Percentiles rank a stretch among this genome's conserved stretches.
These are phyloP conservation scores for Gerris lacustris DNA, from an alignment of 2,888 invertebrate species.

Conservation along the genomic window DNA sequence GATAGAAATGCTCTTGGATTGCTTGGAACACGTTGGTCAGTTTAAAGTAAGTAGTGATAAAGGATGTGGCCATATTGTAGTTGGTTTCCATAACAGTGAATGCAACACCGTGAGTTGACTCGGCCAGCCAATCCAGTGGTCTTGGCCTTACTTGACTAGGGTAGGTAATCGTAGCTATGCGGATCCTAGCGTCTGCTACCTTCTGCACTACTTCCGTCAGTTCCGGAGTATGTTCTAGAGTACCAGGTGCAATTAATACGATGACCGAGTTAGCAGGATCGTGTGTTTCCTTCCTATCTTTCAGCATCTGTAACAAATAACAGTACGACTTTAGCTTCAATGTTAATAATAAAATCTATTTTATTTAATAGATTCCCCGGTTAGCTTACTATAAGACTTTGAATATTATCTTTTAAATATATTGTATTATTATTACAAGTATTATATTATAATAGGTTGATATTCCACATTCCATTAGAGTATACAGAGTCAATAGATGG, in stretches of 20 bases:
- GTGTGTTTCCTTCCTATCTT: constrained; percentile 36
- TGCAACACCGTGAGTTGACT: constrained; percentile 39
- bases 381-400: too few species aligned
- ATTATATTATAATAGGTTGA: too few species aligned
- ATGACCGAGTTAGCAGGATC: constrained; percentile 45
- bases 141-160: constrained; percentile 39
- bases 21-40: constrained; percentile 41
- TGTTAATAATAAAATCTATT: too few species aligned
- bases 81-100: constrained; percentile 44
- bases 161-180: constrained; percentile 45
- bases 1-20: constrained; percentile 40
- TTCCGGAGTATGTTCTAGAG: constrained; percentile 37
- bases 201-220: constrained; percentile 38
- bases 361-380: too few species aligned
- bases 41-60: constrained; percentile 44
- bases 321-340: too few species aligned
- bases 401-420: too few species aligned
- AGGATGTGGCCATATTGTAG: constrained; percentile 42
- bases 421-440: too few species aligned
- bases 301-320: constrained; percentile 38
- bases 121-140: constrained; percentile 40
- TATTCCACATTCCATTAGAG: too few species aligned
- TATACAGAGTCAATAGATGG: too few species aligned
- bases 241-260: constrained; percentile 45
- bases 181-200: constrained; percentile 39